Percentiles rank a stretch among this genome's conserved stretches.
These are phyloP conservation scores for Calyptomena viridis DNA, from an alignment of 2,113 vertebrate genomes.

Conservation along the genomic window DNA sequence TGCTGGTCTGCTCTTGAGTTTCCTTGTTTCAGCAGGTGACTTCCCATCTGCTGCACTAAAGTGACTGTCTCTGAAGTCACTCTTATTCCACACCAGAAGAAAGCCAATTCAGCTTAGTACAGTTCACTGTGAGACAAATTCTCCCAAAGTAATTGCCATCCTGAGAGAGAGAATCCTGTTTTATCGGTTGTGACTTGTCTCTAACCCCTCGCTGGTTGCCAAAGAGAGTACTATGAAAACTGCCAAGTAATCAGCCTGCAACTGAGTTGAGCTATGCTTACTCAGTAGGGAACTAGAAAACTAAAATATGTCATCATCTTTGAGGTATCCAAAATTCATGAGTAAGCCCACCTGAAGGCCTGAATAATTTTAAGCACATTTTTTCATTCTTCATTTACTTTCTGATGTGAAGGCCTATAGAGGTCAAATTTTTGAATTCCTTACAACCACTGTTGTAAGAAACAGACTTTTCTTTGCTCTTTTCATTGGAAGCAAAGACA, in stretches of 20 bases:
- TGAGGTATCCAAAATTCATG: conserved; percentile 11
- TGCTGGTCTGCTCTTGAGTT: not conserved
- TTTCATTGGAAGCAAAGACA: not conserved
- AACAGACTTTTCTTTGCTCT: not conserved
- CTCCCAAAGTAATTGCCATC: not conserved
- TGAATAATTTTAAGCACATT: not conserved
- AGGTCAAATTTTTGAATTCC: not conserved
- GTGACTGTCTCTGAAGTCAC: not conserved
- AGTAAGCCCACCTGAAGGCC: not conserved
- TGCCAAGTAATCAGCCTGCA: conserved; percentile 13
- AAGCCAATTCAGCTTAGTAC: not conserved
- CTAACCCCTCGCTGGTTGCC: not conserved
- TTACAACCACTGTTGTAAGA: not conserved
- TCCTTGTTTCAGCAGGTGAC: not conserved
- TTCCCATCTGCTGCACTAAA: not conserved
- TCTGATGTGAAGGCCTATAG: not conserved
- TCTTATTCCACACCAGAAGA: not conserved
- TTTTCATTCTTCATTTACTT: not conserved
- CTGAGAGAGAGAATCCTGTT: not conserved
- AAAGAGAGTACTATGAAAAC: not conserved
- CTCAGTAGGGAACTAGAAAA: not conserved
- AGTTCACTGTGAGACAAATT: not conserved
- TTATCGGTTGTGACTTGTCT: not conserved
- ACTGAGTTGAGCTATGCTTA: not conserved
- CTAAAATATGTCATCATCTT: not conserved